Base-by-base conservation (phyloP, 1,140 invertebrate species). In the Drosophila pruinosa region DNA sequence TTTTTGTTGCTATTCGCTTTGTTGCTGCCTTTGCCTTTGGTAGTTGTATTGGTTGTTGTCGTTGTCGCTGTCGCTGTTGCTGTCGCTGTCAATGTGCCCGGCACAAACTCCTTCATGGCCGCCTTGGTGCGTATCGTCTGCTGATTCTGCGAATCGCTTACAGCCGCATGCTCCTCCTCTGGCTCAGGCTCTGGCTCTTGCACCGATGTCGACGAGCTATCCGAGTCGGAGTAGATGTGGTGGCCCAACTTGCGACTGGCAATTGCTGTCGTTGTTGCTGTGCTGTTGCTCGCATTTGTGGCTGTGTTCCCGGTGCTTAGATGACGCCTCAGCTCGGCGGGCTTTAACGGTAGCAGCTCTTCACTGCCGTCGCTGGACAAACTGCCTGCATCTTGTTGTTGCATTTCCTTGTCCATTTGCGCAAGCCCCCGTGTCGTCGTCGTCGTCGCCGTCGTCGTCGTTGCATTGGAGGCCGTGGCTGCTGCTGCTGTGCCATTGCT, bases 41-140 rank as follows among this genome's bases (percentile, higher is more conserved):
- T 72, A 57, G 65, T 47, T 38, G 38, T n/a, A n/a, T n/a, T n/a
- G n/a, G n/a, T 48, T 58, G 65, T 71, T 59, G 65, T 71, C 54
- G 65, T 45, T 58, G 65, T 14, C 59, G 65, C 72, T 15, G 53
- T 24, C 36, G 59, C 43, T 68, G 74, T n/a, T 28, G 72, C 12
- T 50, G 68, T 6, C 36, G 74, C 50, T 19, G 70, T 62, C n/a
- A n/a, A n/a, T 63, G 78, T 82, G 75, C 79, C 76, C 2, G 80
- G 91, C 58, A 93, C 92, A 75, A 97, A 97, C 76, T 96, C 95
- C 91, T 97, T 97, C 72, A 97, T 94, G 6, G 96, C 95, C 6
- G 95, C 96, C 92, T 97, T 97, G 2, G 96, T 97, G 63, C 95
- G 93, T 53, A 93, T 93, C 53, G 93, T 91, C 81, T 91, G 94